Conservation (phyloP, 2,888 invertebrate genomes). For the Cybosia mesomella region DNA sequence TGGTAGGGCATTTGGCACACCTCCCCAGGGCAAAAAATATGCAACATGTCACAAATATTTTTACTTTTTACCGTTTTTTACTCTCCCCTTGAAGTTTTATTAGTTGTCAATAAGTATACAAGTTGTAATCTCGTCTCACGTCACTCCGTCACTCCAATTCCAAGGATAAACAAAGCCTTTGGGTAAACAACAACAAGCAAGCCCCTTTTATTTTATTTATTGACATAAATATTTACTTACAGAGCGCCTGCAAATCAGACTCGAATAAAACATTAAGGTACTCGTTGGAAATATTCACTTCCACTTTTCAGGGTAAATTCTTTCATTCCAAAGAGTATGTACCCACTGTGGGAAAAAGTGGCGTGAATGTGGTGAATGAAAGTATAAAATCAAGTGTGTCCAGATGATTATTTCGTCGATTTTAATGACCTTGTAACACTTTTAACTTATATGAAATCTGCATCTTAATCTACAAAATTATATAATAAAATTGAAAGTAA, state of each 20-base stretch:
- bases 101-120: not conserved
- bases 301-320: too few species aligned
- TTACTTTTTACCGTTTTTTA: too few species aligned
- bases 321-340: too few species aligned
- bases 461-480: too few species aligned
- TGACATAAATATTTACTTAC: not conserved
- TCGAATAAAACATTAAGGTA: not conserved
- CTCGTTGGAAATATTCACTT: not conserved
- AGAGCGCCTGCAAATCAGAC: not conserved
- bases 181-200: slow-evolving; percentile 6
- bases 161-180: not conserved
- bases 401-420: too few species aligned
- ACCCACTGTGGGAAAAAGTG: too few species aligned
- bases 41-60: not conserved
- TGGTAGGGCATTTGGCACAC: too few species aligned
- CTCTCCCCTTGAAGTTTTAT: not conserved
- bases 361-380: too few species aligned
- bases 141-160: slow-evolving; percentile 4
- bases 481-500: too few species aligned
- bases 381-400: too few species aligned
- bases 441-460: too few species aligned
- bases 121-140: not conserved
- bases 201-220: not conserved
- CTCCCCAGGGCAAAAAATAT: not conserved
- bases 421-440: too few species aligned